Evolutionary conservation across 2,797 vertebrate species (phyloP).

Genomic region (Iguana delicatissima): DNA sequence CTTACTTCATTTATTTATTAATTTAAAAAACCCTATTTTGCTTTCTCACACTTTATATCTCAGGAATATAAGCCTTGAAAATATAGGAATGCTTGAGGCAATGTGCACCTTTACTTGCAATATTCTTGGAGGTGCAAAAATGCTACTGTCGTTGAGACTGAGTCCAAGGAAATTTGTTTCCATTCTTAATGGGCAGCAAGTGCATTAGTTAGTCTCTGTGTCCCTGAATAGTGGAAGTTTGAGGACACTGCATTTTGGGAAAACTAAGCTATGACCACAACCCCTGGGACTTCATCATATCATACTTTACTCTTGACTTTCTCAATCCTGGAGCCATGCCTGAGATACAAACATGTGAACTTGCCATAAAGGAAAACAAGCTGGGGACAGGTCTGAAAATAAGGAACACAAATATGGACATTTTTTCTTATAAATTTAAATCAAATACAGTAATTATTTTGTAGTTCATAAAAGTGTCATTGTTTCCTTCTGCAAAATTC

Average conservation of each 20-base stretch:
- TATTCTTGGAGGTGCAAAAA: background rate
- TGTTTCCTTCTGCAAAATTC: too few relatives aligned
- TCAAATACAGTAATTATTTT: background rate
- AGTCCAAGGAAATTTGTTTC: too few relatives aligned
- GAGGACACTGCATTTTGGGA: background rate
- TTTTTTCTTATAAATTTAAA: background rate
- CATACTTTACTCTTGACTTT: background rate
- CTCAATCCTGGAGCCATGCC: background rate
- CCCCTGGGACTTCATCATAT: background rate
- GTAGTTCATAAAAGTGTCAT: too few relatives aligned
- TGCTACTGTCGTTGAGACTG: background rate
- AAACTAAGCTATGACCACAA: background rate
- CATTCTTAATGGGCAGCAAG: too few relatives aligned
- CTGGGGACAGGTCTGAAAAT: background rate
- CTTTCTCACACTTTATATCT: background rate
- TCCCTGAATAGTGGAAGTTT: too few relatives aligned
- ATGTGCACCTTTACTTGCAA: too few relatives aligned
- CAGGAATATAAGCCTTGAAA: too few relatives aligned
- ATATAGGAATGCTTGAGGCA: too few relatives aligned
- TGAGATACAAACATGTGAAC: background rate
- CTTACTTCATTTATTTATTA: background rate
- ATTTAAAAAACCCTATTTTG: background rate
- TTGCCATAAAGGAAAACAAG: background rate
- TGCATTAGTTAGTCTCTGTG: background rate
- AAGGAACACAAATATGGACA: background rate